These are phyloP conservation scores for Sinocyclocheilus anshuiensis DNA, from an alignment of 2,113 vertebrate genomes.

Conservation along the genomic window DNA sequence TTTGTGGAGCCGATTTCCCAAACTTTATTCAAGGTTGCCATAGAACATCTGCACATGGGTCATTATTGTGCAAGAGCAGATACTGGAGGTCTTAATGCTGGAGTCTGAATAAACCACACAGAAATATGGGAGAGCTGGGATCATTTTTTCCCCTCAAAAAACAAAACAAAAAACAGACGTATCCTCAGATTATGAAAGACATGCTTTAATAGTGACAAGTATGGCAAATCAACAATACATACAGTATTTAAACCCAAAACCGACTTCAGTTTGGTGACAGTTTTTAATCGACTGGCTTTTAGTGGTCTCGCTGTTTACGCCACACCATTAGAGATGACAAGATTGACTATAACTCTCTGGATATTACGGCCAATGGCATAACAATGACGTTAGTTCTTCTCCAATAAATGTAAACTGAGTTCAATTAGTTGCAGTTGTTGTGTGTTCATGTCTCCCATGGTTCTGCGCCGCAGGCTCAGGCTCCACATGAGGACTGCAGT, in stretches of 20 bases:
- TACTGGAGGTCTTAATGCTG: background rate
- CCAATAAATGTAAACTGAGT: slow-evolving; percentile 20
- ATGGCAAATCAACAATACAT: background rate
- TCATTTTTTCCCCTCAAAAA: background rate
- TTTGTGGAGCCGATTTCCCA: slow-evolving; percentile 1
- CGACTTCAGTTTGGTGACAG: background rate
- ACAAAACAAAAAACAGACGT: background rate
- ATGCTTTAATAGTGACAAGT: background rate
- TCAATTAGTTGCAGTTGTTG: slow-evolving; percentile 19
- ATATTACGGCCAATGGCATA: slow-evolving; percentile 16
- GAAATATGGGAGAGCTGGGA: background rate
- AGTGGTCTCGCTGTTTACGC: slow-evolving; percentile 8
- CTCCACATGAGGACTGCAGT: background rate
- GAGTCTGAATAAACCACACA: background rate
- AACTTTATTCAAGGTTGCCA: background rate
- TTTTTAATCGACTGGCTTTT: background rate
- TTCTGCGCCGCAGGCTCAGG: background rate
- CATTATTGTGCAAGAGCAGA: background rate
- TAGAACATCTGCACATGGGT: background rate
- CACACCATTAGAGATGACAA: slow-evolving; percentile 1
- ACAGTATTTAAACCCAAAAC: background rate
- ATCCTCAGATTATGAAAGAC: background rate
- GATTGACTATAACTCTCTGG: background rate
- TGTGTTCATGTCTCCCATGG: background rate
- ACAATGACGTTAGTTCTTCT: background rate